Base-by-base conservation (phyloP, 2,797 vertebrate species). In the Anguilla anguilla region DNA sequence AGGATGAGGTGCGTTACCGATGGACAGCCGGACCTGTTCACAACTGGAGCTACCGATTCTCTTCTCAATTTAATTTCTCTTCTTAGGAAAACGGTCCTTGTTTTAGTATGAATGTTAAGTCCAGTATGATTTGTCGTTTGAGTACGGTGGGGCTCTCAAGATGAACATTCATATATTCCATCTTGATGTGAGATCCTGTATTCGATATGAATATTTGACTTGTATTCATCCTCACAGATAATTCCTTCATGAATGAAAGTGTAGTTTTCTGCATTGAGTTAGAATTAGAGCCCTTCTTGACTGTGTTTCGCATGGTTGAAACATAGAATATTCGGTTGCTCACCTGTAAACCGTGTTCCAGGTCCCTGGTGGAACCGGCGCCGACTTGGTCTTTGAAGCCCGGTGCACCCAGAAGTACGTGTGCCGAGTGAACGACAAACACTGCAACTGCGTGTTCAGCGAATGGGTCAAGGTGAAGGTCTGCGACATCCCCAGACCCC, bases 401-500 rank as follows among this genome's bases (percentile, higher is more conserved):
- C 89, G 90, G 85, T 94, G 92, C 88, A 95, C 93, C 5, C 95
- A 95, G 35, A 93, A 93, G 0, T 98, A 94, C 43, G 94, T 95
- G 84, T 98, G 97, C 92, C 92, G 97, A 90, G 93, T 98, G 87
- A 96, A 96, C 15, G 96, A 97, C 89, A 89, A 92, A 81, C 88
- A 93, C 82, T 91, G n/a, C 67, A 96, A 96, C 31, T 94, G 59
- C 0, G 79, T 95, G 46, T 97, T 97, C 93, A 97, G 96, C 0
- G 89, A 96, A 0, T 98, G 97, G 97, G 96, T 96, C 57, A 97
- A 96, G 90, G 96, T 98, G 82, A 97, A 97, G 90, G 96, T 97
- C 83, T 88, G 96, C 87, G 94, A 96, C 87, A 89, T 94, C 84
- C 88, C 93, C 84, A 91, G 91, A 86, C 90, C 95, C 53, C 15